Base-by-base conservation (phyloP, 2,888 invertebrate genomes). In the Hedya salicella region DNA sequence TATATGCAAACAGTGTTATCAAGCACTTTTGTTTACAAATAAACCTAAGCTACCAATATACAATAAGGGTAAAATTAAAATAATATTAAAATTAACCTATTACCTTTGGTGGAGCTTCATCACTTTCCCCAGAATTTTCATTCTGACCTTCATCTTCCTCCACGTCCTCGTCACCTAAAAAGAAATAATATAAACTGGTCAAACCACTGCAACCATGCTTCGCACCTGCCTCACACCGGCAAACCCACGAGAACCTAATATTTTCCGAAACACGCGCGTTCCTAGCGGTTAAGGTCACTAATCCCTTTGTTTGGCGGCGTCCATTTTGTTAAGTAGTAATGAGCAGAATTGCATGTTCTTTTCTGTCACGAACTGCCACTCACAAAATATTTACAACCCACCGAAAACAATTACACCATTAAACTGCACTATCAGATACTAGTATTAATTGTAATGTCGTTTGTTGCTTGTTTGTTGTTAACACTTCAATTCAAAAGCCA, bases 251-350 rank as follows among this genome's bases (percentile, higher is more conserved):
- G 75, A 77, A 80, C 73, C 75, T 72, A 74, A 71, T 72, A 80
- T 80, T 83, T 80, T 73, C 71, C 73, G 74, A 77, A 77, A 82
- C 78, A 79, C 79, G 78, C 77, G 78, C 80, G 80, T 82, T 89
- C 90, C 91, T 92, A 87, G 89, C 87, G 87, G 89, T 79, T 88
- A 91, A 90, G 89, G 88, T 92, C 94, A 94, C 94, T 94, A 94
- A 94, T 94, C 93, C 94, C 94, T 95, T 95, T 95, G 94, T 95
- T 95, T 94, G 94, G 94, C 93, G 94, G 94, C 95, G 94, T 94
- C 95, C 95, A 95, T 95, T 95, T 95, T 95, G 95, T 95, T 94
- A 94, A 94, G 95, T 94, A 90, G 89, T 92, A 92, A 92, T 92
- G 95, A 94, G 94, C 94, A 94, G 92, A 93, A 90, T 93, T 94